These are phyloP conservation scores for Pseudococcus longispinus DNA, from an alignment of 2,888 invertebrate species.

Conservation along the genomic window DNA sequence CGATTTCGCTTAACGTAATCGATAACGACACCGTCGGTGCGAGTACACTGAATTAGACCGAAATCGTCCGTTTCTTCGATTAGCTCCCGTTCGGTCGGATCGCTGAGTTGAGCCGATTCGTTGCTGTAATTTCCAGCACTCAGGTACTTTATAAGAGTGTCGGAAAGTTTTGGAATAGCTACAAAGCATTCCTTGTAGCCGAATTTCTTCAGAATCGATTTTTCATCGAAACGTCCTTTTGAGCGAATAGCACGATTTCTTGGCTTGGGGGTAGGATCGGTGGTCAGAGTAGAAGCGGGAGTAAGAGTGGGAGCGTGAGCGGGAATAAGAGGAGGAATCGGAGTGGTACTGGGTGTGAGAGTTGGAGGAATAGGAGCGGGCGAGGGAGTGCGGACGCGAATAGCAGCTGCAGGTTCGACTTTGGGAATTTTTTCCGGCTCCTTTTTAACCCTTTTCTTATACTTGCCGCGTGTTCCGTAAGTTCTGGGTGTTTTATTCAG, in stretches of 20 bases:
- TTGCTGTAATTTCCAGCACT: conserved; percentile 10
- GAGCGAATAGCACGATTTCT: background rate
- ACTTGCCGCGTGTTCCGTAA: background rate
- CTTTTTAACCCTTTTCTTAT: background rate
- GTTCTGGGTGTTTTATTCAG: background rate
- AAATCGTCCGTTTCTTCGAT: background rate
- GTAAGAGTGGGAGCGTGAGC: background rate
- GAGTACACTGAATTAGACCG: background rate
- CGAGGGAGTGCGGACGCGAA: background rate
- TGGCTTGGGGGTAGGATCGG: background rate
- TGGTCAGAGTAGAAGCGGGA: background rate
- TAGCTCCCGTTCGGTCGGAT: background rate
- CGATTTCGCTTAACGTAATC: conserved; percentile 42
- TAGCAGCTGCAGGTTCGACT: background rate
- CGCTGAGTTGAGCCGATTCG: background rate
- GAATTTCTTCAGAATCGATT: background rate
- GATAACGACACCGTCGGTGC: conserved; percentile 37
- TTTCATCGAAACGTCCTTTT: background rate
- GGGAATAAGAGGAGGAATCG: background rate
- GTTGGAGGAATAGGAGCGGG: too few relatives aligned
- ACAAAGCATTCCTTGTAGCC: conserved; percentile 6
- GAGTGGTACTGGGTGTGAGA: background rate
- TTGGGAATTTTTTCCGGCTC: background rate
- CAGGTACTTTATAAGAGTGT: background rate
- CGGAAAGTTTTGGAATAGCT: background rate